Percentiles rank a stretch among this genome's conserved stretches.
Conservation (phyloP, 2,797 vertebrate genomes). For the Rousettus madagascariensis region DNA sequence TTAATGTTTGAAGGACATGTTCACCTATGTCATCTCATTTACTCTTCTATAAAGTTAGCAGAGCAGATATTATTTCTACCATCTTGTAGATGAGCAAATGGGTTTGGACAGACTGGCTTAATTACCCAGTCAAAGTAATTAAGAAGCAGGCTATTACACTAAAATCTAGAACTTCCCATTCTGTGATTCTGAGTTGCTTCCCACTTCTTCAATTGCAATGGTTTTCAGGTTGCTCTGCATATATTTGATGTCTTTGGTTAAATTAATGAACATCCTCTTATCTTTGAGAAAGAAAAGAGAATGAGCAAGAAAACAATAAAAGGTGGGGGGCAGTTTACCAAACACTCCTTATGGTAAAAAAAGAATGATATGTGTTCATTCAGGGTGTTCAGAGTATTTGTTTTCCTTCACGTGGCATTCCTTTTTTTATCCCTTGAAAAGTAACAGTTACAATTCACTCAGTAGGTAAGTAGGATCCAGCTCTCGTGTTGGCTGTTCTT, state of each 20-base stretch:
- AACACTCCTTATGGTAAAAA: background rate
- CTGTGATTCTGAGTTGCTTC: background rate
- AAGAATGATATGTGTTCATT: background rate
- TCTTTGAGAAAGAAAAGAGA: conserved; percentile 1
- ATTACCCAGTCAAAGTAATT: background rate
- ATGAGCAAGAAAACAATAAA: background rate
- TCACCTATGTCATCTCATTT: background rate
- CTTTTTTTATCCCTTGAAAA: conserved; percentile 32
- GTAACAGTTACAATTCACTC: background rate
- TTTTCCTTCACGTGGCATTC: background rate
- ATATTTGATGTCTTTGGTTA: background rate
- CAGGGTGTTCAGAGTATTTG: background rate
- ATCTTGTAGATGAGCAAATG: background rate
- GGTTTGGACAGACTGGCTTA: background rate
- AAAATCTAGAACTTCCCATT: background rate
- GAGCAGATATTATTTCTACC: background rate
- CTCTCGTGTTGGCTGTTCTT: background rate
- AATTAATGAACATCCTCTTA: background rate
- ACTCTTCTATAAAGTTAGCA: background rate
- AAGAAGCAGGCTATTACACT: background rate
- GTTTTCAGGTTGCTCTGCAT: background rate
- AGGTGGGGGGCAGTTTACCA: background rate
- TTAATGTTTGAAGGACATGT: background rate
- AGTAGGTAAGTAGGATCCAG: background rate
- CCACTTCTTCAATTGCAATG: background rate